These are phyloP conservation scores for Pteropus rufus DNA, from an alignment of 2,797 vertebrate species.

Conservation along the genomic window DNA sequence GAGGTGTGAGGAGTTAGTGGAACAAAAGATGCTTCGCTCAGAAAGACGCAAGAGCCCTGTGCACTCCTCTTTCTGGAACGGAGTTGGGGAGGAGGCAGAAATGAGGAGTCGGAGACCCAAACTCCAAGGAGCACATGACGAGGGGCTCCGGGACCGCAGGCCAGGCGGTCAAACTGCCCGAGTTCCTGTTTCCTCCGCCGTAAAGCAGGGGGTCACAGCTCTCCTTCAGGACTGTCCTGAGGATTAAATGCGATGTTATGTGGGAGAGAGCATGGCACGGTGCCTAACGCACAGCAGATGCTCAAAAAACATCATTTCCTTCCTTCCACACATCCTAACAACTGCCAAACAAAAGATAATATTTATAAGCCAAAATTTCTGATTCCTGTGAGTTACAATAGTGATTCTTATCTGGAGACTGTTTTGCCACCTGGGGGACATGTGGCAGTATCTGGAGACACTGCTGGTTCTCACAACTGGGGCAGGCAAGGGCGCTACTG, in stretches of 20 bases:
- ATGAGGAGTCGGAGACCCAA: fast-evolving
- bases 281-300: not conserved
- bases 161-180: fast-evolving
- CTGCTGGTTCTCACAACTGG: not conserved
- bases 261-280: not conserved
- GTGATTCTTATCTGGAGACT: not conserved
- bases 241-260: not conserved
- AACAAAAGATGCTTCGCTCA: not conserved
- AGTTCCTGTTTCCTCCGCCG: not conserved
- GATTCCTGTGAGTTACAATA: not conserved
- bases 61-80: not conserved
- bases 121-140: not conserved
- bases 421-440: not conserved
- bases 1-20: not conserved
- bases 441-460: not conserved
- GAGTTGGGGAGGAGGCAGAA: not conserved
- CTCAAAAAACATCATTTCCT: not conserved
- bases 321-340: not conserved
- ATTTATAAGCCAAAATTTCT: not conserved
- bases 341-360: not conserved
- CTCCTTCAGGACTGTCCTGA: not conserved
- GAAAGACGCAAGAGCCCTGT: not conserved
- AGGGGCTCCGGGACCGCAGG: fast-evolving
- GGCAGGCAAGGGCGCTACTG: not conserved
- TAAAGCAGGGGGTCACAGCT: not conserved